Conservation (phyloP, 64 coral and sea anemone genomes). For the Stichodactyla mertensii region DNA sequence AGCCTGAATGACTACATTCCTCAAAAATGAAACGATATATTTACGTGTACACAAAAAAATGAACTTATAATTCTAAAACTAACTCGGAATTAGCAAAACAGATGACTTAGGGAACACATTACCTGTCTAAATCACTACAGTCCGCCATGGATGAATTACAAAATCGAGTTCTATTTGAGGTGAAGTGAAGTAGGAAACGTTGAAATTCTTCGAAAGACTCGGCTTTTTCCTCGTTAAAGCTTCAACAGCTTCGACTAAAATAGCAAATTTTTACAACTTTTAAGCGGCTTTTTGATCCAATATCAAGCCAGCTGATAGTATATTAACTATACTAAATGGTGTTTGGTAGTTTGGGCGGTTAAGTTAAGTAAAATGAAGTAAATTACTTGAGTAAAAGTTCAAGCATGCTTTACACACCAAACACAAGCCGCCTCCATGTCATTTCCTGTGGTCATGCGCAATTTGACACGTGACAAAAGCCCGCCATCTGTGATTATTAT, state of each 20-base stretch:
- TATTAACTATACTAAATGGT: neutral
- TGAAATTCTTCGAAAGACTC: neutral
- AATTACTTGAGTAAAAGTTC: slow-evolving; percentile 16
- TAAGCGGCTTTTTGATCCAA: neutral
- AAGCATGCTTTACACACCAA: neutral
- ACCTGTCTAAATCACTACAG: slow-evolving; percentile 98
- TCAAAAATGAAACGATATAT: neutral
- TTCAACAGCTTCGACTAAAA: neutral
- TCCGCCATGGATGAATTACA: slow-evolving; percentile 53
- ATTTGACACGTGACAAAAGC: slow-evolving; percentile 30
- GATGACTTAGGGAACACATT: neutral
- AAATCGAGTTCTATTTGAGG: neutral
- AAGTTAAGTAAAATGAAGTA: neutral
- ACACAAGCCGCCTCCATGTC: slow-evolving; percentile 38
- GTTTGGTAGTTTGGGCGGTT: neutral
- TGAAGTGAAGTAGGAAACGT: neutral
- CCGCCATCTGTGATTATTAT: slow-evolving; percentile 29
- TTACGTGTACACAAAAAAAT: neutral
- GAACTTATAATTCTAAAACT: neutral
- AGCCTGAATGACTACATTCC: neutral
- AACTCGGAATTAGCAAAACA: neutral
- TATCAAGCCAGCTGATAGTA: neutral
- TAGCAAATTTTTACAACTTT: neutral
- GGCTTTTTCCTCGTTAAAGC: neutral
- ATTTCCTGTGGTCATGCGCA: slow-evolving; percentile 1